These are phyloP conservation scores for Schlechtendalia chinensis DNA, from an alignment of 1,140 invertebrate genomes.

Conservation along the genomic window DNA sequence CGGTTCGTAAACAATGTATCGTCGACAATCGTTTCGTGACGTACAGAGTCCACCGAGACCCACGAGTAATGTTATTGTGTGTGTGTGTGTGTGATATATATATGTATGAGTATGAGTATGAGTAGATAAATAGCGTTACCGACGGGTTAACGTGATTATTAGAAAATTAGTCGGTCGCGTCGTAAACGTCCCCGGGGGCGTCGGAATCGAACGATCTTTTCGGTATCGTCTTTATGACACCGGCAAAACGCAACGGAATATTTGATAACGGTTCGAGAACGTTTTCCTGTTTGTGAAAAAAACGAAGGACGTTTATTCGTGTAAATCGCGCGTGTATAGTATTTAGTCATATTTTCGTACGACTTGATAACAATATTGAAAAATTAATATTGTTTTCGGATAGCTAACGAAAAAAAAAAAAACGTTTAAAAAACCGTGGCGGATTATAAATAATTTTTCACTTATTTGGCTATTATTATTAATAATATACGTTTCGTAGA, in stretches of 20 bases:
- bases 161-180: not conserved
- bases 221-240: not conserved
- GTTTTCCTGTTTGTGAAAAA: not conserved
- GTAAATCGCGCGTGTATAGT: not conserved
- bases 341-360: not conserved
- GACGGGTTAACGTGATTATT: not conserved
- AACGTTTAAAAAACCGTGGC: not conserved
- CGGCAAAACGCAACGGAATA: slow-evolving; percentile 6
- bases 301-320: not conserved
- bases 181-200: not conserved
- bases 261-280: slow-evolving; percentile 6
- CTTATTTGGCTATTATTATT: slow-evolving; percentile 11
- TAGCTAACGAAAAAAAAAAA: slow-evolving; percentile 1
- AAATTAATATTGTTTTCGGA: slow-evolving; percentile 3
- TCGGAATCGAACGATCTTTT: too few relatives aligned
- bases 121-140: not conserved
- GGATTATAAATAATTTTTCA: slow-evolving; percentile 5
- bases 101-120: not conserved
- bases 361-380: slow-evolving; percentile 18
- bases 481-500: not conserved
- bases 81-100: too few relatives aligned
- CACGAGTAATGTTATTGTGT: too few relatives aligned
- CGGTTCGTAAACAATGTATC: too few relatives aligned
- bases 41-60: too few relatives aligned
- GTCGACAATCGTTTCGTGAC: too few relatives aligned